Evolutionary conservation across 2,888 invertebrate genomes (phyloP), one percentile per base, ranked within the genome.

Genomic region (Ischnura elegans): DNA sequence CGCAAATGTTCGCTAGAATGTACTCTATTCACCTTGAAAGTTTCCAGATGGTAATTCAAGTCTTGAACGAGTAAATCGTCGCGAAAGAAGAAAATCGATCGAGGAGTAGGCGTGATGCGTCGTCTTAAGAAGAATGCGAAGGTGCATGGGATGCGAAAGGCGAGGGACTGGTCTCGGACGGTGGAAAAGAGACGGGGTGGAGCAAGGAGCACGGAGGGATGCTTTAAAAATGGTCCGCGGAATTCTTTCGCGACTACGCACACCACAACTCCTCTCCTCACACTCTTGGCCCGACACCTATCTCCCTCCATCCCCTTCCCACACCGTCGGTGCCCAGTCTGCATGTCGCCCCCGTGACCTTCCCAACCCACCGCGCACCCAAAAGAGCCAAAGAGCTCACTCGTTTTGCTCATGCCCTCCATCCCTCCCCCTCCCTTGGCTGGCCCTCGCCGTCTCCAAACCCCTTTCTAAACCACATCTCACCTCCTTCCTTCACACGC

Each of bases 301-400:
- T n/a, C 42, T 55, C 87, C 21, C 85, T 19, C n/a, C n/a, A n/a
- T n/a, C 43, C 85, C 85, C 85, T 25, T 36, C 16, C 87, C 87
- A 3, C 51, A n/a, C 87, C 42, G 43, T 42, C 90, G 90, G 55
- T 90, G 90, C 90, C 90, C 90, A 90, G 90, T 90, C 90, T 43
- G 90, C 90, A 61, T 90, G 90, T 90, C 90, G 90, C 90, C 90
- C 90, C 36, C 90, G 90, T 66, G 90, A 90, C 90, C 90, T 90
- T 90, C 90, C 90, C 29, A 90, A 36, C 42, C 66, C 61, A 43
- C 90, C 86, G 4, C 86, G 36, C 86, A 46, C 43, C 86, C 76
- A 36, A 61, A 61, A 47, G 36, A 29, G 76, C 8, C 66, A 47
- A 13, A 19, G 19, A 13, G 51, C 51, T 51, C 8, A n/a, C 51